Conservation (phyloP, 1,140 invertebrate genomes). For the Harlomillsia oculata region DNA sequence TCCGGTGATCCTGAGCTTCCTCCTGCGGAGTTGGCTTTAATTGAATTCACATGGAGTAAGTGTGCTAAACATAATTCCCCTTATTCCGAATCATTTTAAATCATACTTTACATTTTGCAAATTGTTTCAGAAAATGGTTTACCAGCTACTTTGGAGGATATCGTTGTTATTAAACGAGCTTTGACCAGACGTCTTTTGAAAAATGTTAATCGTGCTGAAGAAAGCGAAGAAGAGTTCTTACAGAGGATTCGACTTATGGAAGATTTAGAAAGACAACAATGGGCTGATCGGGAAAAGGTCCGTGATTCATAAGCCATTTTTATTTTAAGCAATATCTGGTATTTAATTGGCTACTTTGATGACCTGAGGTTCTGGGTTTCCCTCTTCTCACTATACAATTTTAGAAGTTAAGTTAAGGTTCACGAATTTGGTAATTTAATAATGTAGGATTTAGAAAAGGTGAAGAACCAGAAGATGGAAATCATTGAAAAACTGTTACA, state of each 20-base stretch:
- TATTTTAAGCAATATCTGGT: no score
- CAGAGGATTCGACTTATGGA: constrained; percentile 48
- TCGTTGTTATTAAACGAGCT: constrained; percentile 53
- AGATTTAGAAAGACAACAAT: constrained; percentile 54
- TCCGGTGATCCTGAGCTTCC: constrained; percentile 40
- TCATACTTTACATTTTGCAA: no score
- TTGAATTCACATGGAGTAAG: constrained; percentile 43
- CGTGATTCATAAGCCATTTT: no score
- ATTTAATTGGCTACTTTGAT: background rate
- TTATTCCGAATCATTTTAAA: background rate
- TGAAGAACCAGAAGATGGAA: no score
- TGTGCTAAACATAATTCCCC: background rate
- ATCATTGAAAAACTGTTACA: no score
- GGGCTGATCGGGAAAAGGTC: constrained; percentile 50
- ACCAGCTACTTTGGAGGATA: constrained; percentile 52
- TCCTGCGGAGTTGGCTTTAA: constrained; percentile 44
- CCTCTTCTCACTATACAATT: no score
- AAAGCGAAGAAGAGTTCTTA: constrained; percentile 45
- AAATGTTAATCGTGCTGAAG: constrained; percentile 45
- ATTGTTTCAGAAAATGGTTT: constrained; percentile 49
- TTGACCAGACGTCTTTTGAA: constrained; percentile 51
- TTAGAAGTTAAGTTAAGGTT: no score
- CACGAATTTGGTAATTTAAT: no score
- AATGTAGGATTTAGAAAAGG: no score
- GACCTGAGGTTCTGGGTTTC: background rate